Evolutionary conservation across 2,888 invertebrate genomes (phyloP), one percentile per base, ranked within the genome.

Genomic region (Chymomyza fuscimana): DNA sequence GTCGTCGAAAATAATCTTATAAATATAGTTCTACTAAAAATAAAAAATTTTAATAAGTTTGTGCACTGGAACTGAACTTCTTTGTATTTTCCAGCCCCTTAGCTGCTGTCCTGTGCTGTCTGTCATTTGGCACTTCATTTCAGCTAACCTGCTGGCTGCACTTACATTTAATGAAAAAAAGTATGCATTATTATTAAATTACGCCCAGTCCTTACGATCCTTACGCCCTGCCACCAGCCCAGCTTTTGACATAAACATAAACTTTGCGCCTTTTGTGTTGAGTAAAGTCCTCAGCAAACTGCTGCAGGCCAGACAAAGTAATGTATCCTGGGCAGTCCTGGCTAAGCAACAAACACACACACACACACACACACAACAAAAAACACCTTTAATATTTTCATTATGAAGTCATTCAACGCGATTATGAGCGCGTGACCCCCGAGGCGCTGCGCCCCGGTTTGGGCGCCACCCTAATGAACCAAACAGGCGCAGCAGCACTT

Each of bases 351-450:
- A 52, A 5, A n/a, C 25, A 12, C n/a, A 29, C 25, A 51, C 10
- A 22, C 15, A 83, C 76, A 25, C 25, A 25, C 10, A 22, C 15
- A 83, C 76, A 25, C 25, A 25, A 25, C 25, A 25, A 25, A 84
- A 89, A 85, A 89, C 90, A 90, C 90, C 90, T 90, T 90, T 89
- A 88, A 89, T 89, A 88, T 90, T 90, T 90, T 88, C 87, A 90
- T 90, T 89, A 90, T 82, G 85, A 88, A 89, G 79, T 90, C 87
- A 84, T 88, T 88, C 80, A 76, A 82, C 77, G 83, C 87, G 86
- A 85, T 89, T 89, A 89, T 86, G 87, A 87, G 75, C 82, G 85
- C 85, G 88, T 87, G 85, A 86, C 88, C 85, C 85, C 85, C 87
- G 70, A 80, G 82, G 87, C 82, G 87, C n/a, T 16, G n/a, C 16